phyloP scores from a whole-genome alignment of 2,888 invertebrate species.

The Balanococcus diminutus region DNA sequence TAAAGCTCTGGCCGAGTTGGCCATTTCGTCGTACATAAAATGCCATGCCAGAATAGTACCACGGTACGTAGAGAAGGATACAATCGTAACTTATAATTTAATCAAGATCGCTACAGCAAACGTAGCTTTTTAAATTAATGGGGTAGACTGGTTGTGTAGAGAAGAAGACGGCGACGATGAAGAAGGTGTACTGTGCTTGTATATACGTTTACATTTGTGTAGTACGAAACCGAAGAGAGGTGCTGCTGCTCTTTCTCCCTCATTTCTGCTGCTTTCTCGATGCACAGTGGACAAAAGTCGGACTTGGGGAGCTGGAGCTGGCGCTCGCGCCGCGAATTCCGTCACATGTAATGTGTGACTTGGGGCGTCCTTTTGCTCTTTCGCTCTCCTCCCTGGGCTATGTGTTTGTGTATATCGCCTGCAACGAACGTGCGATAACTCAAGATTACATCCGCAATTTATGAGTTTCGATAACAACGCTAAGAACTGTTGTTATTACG shows the following conservation, averaged over 20 bases:
- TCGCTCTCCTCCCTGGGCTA: neutral
- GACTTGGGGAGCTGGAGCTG: neutral
- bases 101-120: constrained; percentile 32
- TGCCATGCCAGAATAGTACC: neutral
- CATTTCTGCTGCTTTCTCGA: neutral
- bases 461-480: constrained; percentile 51
- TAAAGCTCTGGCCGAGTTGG: neutral
- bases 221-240: neutral
- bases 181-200: no score
- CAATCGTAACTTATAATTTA: constrained; percentile 39
- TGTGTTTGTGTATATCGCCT: neutral
- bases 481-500: constrained; percentile 51
- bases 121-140: constrained; percentile 35
- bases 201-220: no score
- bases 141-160: neutral
- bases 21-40: neutral
- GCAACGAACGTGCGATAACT: constrained; percentile 49
- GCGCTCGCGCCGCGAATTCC: neutral
- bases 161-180: no score
- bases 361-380: constrained; percentile 11
- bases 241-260: no score
- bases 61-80: neutral
- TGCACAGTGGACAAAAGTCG: constrained; percentile 3
- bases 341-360: neutral
- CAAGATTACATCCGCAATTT: constrained; percentile 52